A percentile compares a stretch with the other conserved stretches of the same genome.
These are phyloP conservation scores for Dascillus cervinus DNA, from an alignment of 2,888 invertebrate species.

Conservation along the genomic window DNA sequence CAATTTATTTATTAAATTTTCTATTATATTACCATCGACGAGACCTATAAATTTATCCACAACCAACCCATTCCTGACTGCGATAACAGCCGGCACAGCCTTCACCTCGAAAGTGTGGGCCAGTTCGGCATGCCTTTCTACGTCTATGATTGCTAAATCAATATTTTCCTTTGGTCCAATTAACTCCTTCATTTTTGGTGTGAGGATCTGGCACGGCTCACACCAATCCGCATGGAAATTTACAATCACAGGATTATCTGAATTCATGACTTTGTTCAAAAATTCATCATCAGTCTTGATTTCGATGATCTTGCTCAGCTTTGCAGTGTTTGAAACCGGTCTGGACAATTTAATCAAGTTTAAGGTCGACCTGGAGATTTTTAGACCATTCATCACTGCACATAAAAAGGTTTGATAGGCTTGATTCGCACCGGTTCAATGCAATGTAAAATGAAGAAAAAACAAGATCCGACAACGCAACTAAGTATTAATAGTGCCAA, in stretches of 20 bases:
- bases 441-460: slow-evolving; percentile 44
- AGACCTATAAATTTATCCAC: slow-evolving; percentile 83
- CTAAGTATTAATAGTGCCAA: slow-evolving; percentile 42
- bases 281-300: slow-evolving; percentile 73
- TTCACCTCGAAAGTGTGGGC: slow-evolving; percentile 77
- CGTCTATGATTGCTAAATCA: slow-evolving; percentile 74
- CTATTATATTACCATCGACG: slow-evolving; percentile 75
- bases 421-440: slow-evolving; percentile 44
- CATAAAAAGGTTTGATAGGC: slow-evolving; percentile 39
- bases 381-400: too few species aligned
- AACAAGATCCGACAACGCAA: slow-evolving; percentile 40
- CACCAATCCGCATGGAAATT: slow-evolving; percentile 91
- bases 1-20: slow-evolving; percentile 63
- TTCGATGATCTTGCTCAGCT: slow-evolving; percentile 36
- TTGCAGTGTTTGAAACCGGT: slow-evolving; percentile 20
- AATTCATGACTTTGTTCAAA: slow-evolving; percentile 76
- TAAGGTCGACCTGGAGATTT: background rate
- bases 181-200: slow-evolving; percentile 72
- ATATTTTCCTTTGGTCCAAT: slow-evolving; percentile 64
- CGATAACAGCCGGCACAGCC: slow-evolving; percentile 76
- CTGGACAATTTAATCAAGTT: too few species aligned
- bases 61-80: slow-evolving; percentile 72
- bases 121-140: slow-evolving; percentile 72
- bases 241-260: slow-evolving; percentile 77
- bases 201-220: slow-evolving; percentile 80